Evolutionary conservation across 2,797 vertebrate genomes (phyloP).

Genomic region (Coccyzus lansbergi): DNA sequence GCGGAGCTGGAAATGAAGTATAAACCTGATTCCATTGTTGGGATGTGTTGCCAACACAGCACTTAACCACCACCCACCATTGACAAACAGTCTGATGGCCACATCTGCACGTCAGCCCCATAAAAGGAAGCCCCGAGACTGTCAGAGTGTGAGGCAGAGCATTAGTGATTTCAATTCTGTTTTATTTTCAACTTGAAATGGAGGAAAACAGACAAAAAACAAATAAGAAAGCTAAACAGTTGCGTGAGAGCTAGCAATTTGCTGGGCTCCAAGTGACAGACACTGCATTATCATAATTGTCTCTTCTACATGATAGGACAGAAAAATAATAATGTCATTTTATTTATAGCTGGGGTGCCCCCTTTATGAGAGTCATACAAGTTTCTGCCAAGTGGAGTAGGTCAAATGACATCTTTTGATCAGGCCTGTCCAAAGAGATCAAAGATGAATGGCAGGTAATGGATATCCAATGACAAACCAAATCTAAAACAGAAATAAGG

Average conservation of each 20-base stretch:
- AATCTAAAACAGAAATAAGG: conserved; percentile 98
- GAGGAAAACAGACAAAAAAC: conserved; percentile 85
- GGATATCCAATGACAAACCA: conserved; percentile 95
- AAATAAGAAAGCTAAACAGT: conserved; percentile 88
- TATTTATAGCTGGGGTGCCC: conserved; percentile 95
- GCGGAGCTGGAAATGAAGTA: conserved; percentile 47
- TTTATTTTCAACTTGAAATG: conserved; percentile 88
- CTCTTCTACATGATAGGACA: conserved; percentile 98
- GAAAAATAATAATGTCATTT: conserved; percentile 99
- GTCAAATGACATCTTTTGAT: conserved; percentile 99
- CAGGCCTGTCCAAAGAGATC: conserved; percentile 99
- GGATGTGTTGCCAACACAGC: conserved; percentile 49
- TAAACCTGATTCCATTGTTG: conserved; percentile 60
- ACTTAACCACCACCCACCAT: conserved; percentile 63
- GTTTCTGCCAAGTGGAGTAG: conserved; percentile 97
- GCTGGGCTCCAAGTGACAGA: conserved; percentile 89
- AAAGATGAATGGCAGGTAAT: conserved; percentile 99
- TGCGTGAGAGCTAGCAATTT: conserved; percentile 88
- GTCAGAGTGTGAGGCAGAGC: conserved; percentile 80
- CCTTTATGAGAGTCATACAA: conserved; percentile 97
- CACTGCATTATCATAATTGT: conserved; percentile 99
- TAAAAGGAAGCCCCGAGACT: conserved; percentile 73
- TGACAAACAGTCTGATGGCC: conserved; percentile 75
- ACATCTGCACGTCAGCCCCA: conserved; percentile 78
- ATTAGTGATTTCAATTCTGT: conserved; percentile 86